Evolutionary conservation across 2,797 vertebrate genomes (phyloP).

Genomic region (Serranus cabrilla): DNA sequence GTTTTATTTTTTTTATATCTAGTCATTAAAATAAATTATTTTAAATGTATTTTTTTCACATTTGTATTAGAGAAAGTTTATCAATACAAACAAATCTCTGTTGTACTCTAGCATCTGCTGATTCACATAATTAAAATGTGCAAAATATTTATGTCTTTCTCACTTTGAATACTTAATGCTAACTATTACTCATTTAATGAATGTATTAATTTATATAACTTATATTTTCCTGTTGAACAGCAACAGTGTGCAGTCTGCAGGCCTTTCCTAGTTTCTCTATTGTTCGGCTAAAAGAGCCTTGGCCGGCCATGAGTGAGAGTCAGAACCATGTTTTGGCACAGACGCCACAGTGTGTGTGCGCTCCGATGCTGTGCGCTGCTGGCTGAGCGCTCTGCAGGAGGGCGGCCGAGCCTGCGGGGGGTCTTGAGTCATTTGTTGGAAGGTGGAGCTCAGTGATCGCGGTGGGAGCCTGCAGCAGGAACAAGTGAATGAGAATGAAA

Average conservation of each 20-base stretch:
- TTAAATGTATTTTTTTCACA: neutral
- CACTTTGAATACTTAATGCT: neutral
- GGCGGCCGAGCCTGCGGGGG: conserved; percentile 18
- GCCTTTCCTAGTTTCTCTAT: neutral
- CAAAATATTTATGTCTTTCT: neutral
- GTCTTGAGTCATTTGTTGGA: conserved; percentile 41
- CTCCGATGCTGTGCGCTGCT: conserved; percentile 5
- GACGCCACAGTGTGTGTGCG: neutral
- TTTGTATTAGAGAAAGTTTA: conserved; percentile 11
- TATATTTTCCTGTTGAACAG: neutral
- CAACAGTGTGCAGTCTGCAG: neutral
- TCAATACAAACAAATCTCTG: neutral
- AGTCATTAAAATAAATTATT: no score
- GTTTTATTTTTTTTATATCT: no score
- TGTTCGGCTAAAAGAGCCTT: neutral
- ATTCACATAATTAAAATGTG: neutral
- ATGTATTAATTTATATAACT: neutral
- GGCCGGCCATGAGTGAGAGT: neutral
- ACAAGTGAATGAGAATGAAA: conserved; percentile 20
- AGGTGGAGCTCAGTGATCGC: conserved; percentile 20
- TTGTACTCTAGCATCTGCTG: neutral
- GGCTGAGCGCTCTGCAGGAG: conserved; percentile 31
- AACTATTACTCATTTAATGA: neutral
- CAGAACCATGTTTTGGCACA: conserved; percentile 9
- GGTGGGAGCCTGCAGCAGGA: conserved; percentile 17